phyloP scores from a whole-genome alignment of 2,113 vertebrate genomes.

The Empidonax traillii region DNA sequence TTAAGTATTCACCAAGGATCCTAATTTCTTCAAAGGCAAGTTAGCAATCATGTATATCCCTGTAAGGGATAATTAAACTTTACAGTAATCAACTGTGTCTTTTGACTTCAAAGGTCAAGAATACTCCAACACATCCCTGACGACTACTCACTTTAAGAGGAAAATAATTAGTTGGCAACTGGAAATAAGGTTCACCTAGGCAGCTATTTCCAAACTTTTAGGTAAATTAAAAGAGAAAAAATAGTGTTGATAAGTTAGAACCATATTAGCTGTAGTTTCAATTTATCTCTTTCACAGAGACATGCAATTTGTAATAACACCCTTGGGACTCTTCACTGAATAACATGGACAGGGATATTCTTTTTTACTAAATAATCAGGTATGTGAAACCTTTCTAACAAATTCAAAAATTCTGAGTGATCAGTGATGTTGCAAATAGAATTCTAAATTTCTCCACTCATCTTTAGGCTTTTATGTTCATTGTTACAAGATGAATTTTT shows the following conservation, averaged over 20 bases:
- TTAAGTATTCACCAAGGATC: not conserved
- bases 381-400: not conserved
- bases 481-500: not conserved
- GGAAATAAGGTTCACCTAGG: not conserved
- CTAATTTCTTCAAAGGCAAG: not conserved
- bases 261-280: not conserved
- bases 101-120: slow-evolving; percentile 19
- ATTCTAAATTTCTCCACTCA: not conserved
- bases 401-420: not conserved
- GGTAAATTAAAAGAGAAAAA: not conserved
- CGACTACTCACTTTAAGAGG: not conserved
- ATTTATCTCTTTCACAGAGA: not conserved
- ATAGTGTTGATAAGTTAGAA: not conserved
- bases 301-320: not conserved
- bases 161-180: not conserved
- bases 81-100: not conserved
- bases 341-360: not conserved
- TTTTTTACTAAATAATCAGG: not conserved
- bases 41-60: not conserved
- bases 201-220: not conserved
- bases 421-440: not conserved
- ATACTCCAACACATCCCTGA: not conserved
- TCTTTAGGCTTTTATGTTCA: not conserved
- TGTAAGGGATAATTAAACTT: slow-evolving; percentile 10
- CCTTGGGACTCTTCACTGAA: not conserved